Conservation (phyloP, 2,113 vertebrate genomes). For the Edolisoma coerulescens region DNA sequence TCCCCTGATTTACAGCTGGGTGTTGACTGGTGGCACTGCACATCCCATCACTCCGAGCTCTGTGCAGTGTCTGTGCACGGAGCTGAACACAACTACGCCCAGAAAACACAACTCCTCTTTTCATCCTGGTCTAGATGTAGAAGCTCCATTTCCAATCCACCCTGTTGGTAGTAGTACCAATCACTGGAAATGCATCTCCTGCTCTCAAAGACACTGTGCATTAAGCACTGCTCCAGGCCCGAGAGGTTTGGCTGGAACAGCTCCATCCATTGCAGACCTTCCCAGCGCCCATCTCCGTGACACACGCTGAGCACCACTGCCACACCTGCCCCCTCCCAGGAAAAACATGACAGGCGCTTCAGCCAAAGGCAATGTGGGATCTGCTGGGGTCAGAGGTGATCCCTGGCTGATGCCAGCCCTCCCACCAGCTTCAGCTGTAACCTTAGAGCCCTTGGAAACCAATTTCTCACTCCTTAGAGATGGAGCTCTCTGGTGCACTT, state of each 20-base stretch:
- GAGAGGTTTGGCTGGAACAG: background rate
- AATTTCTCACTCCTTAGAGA: background rate
- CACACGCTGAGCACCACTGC: accelerated
- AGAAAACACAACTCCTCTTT: background rate
- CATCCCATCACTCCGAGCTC: background rate
- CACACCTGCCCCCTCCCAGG: accelerated
- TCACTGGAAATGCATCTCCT: background rate
- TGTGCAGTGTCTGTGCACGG: accelerated
- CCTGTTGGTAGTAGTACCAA: background rate
- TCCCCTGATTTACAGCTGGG: background rate
- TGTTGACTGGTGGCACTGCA: accelerated
- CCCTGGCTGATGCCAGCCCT: background rate
- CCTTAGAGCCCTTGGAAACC: background rate
- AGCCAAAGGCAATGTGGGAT: accelerated
- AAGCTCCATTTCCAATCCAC: background rate
- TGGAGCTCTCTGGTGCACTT: background rate
- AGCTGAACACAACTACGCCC: background rate
- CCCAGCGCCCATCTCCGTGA: accelerated
- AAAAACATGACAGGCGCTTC: accelerated
- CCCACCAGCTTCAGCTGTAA: background rate
- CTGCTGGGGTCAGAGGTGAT: background rate
- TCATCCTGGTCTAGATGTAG: background rate
- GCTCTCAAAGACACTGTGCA: background rate
- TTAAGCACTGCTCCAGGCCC: background rate
- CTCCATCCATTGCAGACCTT: background rate